phyloP scores from a whole-genome alignment of 2,797 vertebrate genomes.

The Gastrophryne carolinensis region DNA sequence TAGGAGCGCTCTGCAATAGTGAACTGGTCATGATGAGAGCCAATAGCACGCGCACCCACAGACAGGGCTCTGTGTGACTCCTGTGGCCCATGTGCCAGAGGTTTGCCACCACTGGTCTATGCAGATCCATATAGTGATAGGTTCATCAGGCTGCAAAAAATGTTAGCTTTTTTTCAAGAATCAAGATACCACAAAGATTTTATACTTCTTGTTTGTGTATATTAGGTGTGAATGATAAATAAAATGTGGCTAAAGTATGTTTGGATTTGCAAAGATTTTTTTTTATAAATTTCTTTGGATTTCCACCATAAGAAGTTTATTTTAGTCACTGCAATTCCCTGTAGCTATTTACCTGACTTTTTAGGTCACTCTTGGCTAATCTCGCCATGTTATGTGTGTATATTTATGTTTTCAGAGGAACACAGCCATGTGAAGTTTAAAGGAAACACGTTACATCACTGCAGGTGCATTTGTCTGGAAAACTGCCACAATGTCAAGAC shows the following conservation, averaged over 20 bases:
- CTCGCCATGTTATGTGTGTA: conserved; percentile 15
- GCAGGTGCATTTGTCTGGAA: conserved; percentile 26
- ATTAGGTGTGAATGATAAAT: conserved; percentile 4
- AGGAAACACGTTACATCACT: conserved; percentile 42
- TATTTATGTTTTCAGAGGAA: conserved; percentile 34
- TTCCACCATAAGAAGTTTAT: conserved; percentile 18
- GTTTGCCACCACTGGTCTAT: no score
- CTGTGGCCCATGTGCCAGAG: no score
- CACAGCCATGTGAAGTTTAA: conserved; percentile 34
- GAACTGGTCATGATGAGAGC: no score
- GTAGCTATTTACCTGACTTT: conserved; percentile 38
- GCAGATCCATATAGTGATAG: not conserved
- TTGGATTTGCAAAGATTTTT: conserved; percentile 26
- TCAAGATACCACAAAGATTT: not conserved
- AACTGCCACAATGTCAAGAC: not conserved
- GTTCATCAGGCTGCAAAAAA: not conserved
- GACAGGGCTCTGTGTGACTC: no score
- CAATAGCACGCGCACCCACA: no score
- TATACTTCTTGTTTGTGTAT: conserved; percentile 17
- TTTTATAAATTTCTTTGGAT: conserved; percentile 33
- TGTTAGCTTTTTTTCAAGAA: not conserved
- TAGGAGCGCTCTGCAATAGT: no score
- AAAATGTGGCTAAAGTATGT: conserved; percentile 22
- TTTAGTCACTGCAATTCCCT: conserved; percentile 20
- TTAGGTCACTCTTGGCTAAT: conserved; percentile 45